Conservation (phyloP, 2,113 vertebrate species). For the Orthochromis malagaraziensis region DNA sequence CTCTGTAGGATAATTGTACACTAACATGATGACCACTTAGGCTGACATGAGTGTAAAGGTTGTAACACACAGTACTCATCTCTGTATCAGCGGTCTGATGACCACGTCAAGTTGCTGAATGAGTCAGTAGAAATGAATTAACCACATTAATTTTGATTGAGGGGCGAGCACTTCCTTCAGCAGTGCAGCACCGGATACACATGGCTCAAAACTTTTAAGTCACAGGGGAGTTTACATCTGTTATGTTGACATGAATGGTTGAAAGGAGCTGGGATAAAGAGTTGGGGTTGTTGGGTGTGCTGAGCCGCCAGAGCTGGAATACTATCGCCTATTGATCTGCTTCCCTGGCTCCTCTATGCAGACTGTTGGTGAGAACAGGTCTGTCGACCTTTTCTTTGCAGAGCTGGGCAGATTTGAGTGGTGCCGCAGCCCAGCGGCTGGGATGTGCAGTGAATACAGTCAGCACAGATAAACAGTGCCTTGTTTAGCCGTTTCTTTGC, state of each 20-base stretch:
- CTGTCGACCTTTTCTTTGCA: constrained; percentile 73
- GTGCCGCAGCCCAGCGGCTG: constrained; percentile 78
- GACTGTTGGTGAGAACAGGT: constrained; percentile 71
- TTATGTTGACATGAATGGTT: neutral
- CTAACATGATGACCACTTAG: neutral
- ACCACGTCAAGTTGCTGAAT: neutral
- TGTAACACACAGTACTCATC: neutral
- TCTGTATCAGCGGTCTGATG: neutral
- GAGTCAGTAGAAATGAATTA: neutral
- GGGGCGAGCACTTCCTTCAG: neutral
- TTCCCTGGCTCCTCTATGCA: constrained; percentile 46
- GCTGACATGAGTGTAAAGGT: neutral
- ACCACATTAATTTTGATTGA: neutral
- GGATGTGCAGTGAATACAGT: constrained; percentile 77
- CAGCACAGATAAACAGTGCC: constrained; percentile 83
- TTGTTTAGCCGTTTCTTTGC: constrained; percentile 82
- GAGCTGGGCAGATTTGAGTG: constrained; percentile 80
- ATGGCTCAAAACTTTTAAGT: neutral
- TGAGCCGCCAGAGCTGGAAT: constrained; percentile 6
- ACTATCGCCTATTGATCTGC: constrained; percentile 64
- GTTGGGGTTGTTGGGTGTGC: constrained; percentile 5
- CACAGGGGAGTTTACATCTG: neutral
- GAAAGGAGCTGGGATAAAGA: neutral
- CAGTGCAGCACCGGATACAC: neutral
- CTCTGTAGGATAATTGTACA: neutral